A percentile compares a stretch with the other conserved stretches of the same genome.
Evolutionary conservation across 2,888 invertebrate genomes (phyloP).

Genomic region (Thymelicus sylvestris): DNA sequence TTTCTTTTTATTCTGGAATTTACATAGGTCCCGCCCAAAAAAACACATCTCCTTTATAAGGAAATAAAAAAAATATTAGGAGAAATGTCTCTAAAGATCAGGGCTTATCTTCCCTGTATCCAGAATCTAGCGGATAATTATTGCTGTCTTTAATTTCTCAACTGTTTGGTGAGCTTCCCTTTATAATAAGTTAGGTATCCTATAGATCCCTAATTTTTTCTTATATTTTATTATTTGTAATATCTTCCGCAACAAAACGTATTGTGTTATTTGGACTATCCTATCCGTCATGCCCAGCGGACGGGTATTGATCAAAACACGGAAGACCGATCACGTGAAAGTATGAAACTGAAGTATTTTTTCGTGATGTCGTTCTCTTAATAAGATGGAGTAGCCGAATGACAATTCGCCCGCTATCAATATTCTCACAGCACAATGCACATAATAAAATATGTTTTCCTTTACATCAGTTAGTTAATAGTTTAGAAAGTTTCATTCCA

Average conservation of each 20-base stretch:
- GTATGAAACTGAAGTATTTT: constrained; percentile 20
- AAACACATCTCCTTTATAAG: no score
- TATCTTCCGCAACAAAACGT: constrained; percentile 13
- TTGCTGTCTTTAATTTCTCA: not conserved
- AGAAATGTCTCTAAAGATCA: no score
- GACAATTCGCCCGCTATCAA: not conserved
- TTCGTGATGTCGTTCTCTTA: constrained; percentile 1
- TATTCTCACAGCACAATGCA: not conserved
- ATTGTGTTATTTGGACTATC: constrained; percentile 24
- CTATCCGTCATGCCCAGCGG: constrained; percentile 27
- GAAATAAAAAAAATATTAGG: no score
- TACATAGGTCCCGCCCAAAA: no score
- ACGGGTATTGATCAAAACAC: constrained; percentile 30
- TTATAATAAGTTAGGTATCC: no score
- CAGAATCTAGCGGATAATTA: no score
- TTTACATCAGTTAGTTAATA: no score
- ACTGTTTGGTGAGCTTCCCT: not conserved
- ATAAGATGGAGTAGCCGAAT: constrained; percentile 5
- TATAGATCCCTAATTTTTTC: not conserved
- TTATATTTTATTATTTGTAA: not conserved
- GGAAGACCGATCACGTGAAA: constrained; percentile 33
- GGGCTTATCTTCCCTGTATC: no score
- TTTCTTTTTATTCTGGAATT: no score
- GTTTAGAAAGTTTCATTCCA: no score
- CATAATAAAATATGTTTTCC: no score